Conservation (phyloP, 1,140 invertebrate species). For the Drosophila neocordata region DNA sequence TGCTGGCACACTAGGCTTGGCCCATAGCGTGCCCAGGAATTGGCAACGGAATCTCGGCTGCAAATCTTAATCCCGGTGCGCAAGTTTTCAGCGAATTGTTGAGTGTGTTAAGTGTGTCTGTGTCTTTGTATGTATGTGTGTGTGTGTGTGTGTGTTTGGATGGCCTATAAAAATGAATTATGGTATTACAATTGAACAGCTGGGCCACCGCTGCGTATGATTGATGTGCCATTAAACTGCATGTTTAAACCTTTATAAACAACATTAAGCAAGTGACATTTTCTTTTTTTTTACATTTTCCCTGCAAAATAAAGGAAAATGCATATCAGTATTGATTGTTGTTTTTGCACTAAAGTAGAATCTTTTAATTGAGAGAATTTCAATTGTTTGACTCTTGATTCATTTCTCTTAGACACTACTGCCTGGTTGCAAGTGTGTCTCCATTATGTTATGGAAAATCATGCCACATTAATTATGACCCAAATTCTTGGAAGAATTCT, state of each 20-base stretch:
- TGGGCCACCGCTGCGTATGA: conserved; percentile 81
- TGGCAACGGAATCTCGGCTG: conserved; percentile 61
- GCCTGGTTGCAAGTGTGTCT: conserved; percentile 15
- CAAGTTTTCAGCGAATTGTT: conserved; percentile 79
- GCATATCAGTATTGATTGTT: too few species aligned
- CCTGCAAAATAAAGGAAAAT: too few species aligned
- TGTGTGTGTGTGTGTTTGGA: conserved; percentile 52
- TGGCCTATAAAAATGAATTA: conserved; percentile 81
- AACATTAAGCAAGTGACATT: not conserved
- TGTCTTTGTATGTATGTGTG: not conserved
- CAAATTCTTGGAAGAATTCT: conserved; percentile 82
- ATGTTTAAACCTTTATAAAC: conserved; percentile 26
- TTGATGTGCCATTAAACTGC: conserved; percentile 73
- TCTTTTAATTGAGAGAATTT: too few species aligned
- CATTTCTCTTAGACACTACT: not conserved
- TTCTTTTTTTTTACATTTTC: not conserved
- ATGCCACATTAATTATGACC: conserved; percentile 83
- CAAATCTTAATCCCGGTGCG: conserved; percentile 82
- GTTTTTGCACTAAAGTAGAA: too few species aligned
- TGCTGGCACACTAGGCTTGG: conserved; percentile 47
- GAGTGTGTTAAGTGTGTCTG: conserved; percentile 9
- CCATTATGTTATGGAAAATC: conserved; percentile 64
- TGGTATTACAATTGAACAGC: conserved; percentile 79
- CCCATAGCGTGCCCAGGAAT: conserved; percentile 50
- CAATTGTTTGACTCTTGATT: conserved; percentile 21